Evolutionary conservation across 2,113 vertebrate species (phyloP).

Genomic region (Orientallactaga bullata): DNA sequence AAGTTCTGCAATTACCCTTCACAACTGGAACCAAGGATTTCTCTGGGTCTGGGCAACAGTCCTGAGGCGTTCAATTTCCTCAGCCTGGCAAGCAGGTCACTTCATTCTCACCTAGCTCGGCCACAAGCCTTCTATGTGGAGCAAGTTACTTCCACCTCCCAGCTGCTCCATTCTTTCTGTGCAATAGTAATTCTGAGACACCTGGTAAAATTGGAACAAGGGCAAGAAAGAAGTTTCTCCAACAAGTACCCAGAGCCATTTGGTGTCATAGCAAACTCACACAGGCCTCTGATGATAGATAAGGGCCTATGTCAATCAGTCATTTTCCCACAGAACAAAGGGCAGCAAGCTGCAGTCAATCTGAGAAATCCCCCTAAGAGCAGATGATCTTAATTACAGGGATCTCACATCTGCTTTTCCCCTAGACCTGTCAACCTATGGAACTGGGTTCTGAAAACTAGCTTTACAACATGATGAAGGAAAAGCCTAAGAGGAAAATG

Average conservation of each 20-base stretch:
- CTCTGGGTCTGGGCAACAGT: background rate
- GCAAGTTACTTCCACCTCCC: background rate
- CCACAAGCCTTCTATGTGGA: background rate
- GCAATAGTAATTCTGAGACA: background rate
- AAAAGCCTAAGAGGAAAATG: background rate
- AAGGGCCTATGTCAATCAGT: rapidly evolving
- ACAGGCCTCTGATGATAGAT: rapidly evolving
- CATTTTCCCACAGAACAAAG: background rate
- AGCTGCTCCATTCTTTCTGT: no score
- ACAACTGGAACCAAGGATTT: background rate
- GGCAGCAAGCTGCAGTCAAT: rapidly evolving
- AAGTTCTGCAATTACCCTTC: background rate
- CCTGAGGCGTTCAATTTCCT: background rate
- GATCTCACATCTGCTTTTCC: background rate
- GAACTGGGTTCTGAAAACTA: background rate
- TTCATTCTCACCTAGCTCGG: background rate
- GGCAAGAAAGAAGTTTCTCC: background rate
- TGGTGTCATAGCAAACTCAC: background rate
- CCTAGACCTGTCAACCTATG: background rate
- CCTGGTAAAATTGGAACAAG: background rate
- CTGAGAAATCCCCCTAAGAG: no score
- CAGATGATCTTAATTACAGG: background rate
- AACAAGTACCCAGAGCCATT: background rate
- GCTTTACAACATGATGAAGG: background rate
- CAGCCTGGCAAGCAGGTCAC: background rate